Base-by-base conservation (phyloP, 2,797 vertebrate species). In the Oophaga sylvatica region DNA sequence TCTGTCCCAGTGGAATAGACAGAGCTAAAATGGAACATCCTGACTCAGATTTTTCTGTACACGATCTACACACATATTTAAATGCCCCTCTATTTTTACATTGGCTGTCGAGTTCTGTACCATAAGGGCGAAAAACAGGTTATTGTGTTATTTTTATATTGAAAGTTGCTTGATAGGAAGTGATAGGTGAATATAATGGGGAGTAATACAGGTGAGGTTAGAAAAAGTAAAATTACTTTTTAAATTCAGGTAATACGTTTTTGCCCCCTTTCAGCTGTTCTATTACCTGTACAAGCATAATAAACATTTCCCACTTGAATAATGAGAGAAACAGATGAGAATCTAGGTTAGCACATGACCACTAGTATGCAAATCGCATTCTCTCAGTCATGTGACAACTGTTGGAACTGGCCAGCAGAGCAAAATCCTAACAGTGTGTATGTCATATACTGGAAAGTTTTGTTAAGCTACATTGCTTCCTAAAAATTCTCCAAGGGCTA, bases 11-110 rank as follows among this genome's bases (percentile, higher is more conserved):
- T 13, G 63, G 79, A 86, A 79, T 59, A 35, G 53, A 79, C 67
- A 29, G 68, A 71, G 71, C 73, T 78, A 77, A 89, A 81, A 83
- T 73, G 76, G 65, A 89, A 89, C 79, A 81, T 82, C 84, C 84
- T 82, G 84, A 86, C 71, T 76, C 80, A 78, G 88, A 65, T 41
- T 56, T 89, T 82, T 88, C 68, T 35, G n/a, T 35, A 12, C 75
- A 84, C 3, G 81, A 62, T 57, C 17, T 59, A 57, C n/a, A 35
- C 53, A n/a, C 26, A 41, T 80, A 71, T 88, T 80, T 45, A 71
- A 62, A 70, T 83, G 41, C 35, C 20, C 70, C 71, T 81, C 77
- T 75, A 63, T 76, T 84, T 73, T 76, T 67, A 87, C 67, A 29
- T 26, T 62, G 29, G 45, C 57, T 83, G 29, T 68, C 35, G 10